Evolutionary conservation across 2,797 vertebrate species (phyloP), one percentile per base, ranked within the genome.

Genomic region (Mycteria americana): DNA sequence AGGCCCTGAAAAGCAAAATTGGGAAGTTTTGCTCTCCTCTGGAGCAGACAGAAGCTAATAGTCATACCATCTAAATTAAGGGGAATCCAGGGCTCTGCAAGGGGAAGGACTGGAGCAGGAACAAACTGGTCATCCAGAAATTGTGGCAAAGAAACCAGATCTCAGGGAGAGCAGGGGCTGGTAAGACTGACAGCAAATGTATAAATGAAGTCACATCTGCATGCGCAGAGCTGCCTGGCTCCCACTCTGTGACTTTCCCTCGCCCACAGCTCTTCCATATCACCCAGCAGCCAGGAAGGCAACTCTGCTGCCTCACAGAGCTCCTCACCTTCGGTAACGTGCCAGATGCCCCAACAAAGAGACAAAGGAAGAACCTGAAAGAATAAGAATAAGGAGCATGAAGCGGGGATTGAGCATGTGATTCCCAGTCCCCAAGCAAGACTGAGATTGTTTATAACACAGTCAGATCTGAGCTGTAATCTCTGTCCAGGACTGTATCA

Each of bases 301-400:
- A 86, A 30, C 62, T 84, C 65, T 41, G 70, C 43, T 57, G 64
- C 35, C 48, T 37, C 23, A 2, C 9, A 9, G 16, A 35, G 27
- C n/a, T 83, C 22, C 93, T 98, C 97, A 99, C 99, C 98, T 99
- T 99, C 21, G 99, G 99, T 85, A 99, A 96, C 3, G 90, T 97
- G 65, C 98, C 98, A 4, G 98, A 97, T 27, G 98, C 88, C 28
- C 99, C 99, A 46, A 98, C 98, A 97, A 99, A 99, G 80, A 99
- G 98, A 97, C 99, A 99, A 72, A 99, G 98, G 97, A 99, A 99
- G 97, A 99, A 99, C 97, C 99, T 99, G 95, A 75, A 95, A 95
- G 85, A 76, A 90, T 9, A 94, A 84, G 46, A 76, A 43, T 10
- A 64, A 72, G 4, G 3, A 67, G 18, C 24, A 18, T 69, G 37